phyloP scores from a whole-genome alignment of 2,113 vertebrate species.

The Catharus minimus region DNA sequence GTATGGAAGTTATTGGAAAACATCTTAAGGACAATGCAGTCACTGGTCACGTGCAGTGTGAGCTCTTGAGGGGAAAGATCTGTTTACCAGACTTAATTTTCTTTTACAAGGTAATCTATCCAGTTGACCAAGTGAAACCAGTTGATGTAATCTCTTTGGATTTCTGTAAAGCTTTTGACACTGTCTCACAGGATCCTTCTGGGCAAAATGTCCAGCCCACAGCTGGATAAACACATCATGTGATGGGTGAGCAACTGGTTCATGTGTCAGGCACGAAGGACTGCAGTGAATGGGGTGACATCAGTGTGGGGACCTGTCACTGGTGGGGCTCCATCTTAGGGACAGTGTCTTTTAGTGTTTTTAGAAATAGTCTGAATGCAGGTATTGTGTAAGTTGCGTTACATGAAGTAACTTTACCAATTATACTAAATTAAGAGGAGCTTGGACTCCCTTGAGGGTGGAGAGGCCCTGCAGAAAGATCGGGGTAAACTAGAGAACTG shows the following conservation, averaged over 20 bases:
- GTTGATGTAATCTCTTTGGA: not conserved
- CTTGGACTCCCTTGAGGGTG: not conserved
- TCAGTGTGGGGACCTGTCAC: not conserved
- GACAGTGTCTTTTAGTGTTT: not conserved
- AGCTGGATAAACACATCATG: not conserved
- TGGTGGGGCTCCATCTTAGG: not conserved
- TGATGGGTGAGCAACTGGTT: not conserved
- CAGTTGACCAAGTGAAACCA: not conserved
- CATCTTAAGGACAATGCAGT: rapidly evolving
- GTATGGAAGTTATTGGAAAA: not conserved
- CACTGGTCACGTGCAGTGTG: not conserved
- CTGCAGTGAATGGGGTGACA: not conserved
- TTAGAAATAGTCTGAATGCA: not conserved
- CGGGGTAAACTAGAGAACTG: not conserved
- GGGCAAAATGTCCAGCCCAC: not conserved
- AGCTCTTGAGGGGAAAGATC: not conserved
- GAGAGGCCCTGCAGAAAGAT: not conserved
- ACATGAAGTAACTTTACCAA: not conserved
- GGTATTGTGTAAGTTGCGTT: not conserved
- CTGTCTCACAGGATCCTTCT: not conserved
- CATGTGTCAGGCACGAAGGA: rapidly evolving
- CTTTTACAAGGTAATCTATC: not conserved
- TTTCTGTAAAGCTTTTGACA: not conserved
- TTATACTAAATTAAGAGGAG: not conserved
- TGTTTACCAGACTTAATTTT: not conserved